phyloP scores from a whole-genome alignment of 2,888 invertebrate species.

The Drosophila ustulata region DNA sequence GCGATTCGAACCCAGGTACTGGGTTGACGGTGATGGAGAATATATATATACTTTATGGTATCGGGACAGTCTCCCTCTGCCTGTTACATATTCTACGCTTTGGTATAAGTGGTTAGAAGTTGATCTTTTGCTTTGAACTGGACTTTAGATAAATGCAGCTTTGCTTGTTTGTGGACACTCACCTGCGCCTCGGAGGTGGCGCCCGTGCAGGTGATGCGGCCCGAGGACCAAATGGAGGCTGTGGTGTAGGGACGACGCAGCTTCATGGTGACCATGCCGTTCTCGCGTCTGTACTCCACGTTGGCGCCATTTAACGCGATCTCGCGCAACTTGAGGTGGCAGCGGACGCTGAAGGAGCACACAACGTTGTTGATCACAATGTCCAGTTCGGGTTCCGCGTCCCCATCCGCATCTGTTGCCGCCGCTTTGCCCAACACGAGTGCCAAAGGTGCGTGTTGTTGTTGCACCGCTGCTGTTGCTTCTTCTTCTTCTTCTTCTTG shows the following conservation, averaged over 20 bases:
- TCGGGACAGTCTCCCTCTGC: no score
- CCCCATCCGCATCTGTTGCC: constrained; percentile 13
- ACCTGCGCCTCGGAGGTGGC: constrained; percentile 64
- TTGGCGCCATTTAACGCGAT: constrained; percentile 97
- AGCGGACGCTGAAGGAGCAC: constrained; percentile 92
- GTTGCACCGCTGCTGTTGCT: background rate
- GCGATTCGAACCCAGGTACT: no score
- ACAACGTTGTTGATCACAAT: constrained; percentile 97
- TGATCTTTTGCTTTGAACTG: no score
- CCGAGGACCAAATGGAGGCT: constrained; percentile 99
- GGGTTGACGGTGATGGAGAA: no score
- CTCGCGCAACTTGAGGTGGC: constrained; percentile 97
- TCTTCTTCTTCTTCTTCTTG: background rate
- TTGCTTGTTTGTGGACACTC: background rate
- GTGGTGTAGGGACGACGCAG: constrained; percentile 97
- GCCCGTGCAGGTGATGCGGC: constrained; percentile 90
- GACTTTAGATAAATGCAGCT: no score
- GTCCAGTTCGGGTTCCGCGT: constrained; percentile 93
- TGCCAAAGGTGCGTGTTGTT: constrained; percentile 3
- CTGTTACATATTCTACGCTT: no score
- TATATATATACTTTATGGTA: no score
- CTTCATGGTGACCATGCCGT: constrained; percentile 99
- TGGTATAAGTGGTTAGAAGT: no score
- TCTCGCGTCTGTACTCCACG: constrained; percentile 97
- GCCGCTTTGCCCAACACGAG: constrained; percentile 82